Percentiles rank a stretch among this genome's conserved stretches.
Conservation (phyloP, 2,113 vertebrate genomes). For the Machaerirhynchus nigripectus region DNA sequence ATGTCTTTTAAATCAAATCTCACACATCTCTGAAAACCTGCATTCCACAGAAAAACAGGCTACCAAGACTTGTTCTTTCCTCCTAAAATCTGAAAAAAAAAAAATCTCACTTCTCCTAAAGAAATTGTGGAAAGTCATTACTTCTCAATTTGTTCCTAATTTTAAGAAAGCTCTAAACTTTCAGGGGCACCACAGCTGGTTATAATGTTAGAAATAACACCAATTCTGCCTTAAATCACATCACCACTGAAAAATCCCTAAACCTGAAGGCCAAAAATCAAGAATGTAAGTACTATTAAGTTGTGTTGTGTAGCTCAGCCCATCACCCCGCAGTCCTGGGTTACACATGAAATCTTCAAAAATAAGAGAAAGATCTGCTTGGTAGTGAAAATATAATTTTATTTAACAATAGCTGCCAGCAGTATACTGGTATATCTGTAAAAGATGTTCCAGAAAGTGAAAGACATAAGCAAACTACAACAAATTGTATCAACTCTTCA, state of each 20-base stretch:
- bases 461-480: conserved; percentile 71
- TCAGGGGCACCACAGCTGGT: neutral
- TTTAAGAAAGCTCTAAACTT: neutral
- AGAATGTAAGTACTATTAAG: neutral
- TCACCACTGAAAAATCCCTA: neutral
- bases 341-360: neutral
- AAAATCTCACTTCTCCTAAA: neutral
- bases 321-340: neutral
- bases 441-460: conserved; percentile 74
- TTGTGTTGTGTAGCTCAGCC: neutral
- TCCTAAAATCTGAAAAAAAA: neutral
- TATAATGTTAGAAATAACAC: fast-evolving
- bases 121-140: neutral
- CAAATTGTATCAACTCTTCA: conserved; percentile 61
- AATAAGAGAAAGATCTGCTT: conserved; percentile 46
- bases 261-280: neutral
- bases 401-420: conserved; percentile 84
- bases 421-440: conserved; percentile 71
- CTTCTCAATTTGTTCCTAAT: neutral
- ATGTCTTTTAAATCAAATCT: neutral
- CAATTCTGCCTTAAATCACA: neutral
- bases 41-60: neutral
- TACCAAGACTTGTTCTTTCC: neutral
- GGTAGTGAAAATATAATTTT: conserved; percentile 86
- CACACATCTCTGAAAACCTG: neutral